These are phyloP conservation scores for Nyctereutes procyonoides DNA, from an alignment of 2,113 vertebrate genomes.

Conservation along the genomic window DNA sequence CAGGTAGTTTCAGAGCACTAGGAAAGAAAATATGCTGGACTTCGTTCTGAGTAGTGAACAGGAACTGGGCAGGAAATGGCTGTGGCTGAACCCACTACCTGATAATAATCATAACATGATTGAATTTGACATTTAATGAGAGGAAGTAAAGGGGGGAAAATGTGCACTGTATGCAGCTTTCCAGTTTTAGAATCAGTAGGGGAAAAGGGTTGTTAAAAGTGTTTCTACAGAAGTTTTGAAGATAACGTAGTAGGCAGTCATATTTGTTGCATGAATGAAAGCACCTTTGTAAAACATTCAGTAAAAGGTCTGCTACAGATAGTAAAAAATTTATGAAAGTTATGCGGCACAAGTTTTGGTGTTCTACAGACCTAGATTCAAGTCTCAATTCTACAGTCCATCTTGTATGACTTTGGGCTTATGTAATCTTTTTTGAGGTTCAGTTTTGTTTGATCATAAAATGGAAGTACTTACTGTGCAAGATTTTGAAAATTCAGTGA, in stretches of 20 bases:
- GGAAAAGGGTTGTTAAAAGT: neutral
- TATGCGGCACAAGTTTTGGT: neutral
- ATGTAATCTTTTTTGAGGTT: conserved; percentile 14
- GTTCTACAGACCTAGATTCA: neutral
- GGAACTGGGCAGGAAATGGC: conserved; percentile 77
- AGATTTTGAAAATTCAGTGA: conserved; percentile 52
- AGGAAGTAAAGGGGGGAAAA: conserved; percentile 63
- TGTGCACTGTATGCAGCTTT: conserved; percentile 49
- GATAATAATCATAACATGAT: conserved; percentile 75
- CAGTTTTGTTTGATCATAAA: conserved; percentile 28
- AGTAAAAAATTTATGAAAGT: neutral
- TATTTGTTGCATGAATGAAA: conserved; percentile 8
- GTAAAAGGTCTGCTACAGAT: neutral
- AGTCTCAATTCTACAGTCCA: neutral
- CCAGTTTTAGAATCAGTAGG: conserved; percentile 54
- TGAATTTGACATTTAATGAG: conserved; percentile 77
- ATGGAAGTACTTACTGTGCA: neutral
- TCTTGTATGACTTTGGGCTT: neutral
- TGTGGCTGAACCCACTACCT: conserved; percentile 73
- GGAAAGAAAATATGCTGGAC: conserved; percentile 51
- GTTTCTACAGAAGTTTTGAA: conserved; percentile 18
- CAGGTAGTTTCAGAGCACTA: conserved; percentile 35
- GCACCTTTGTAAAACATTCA: neutral
- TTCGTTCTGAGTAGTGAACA: conserved; percentile 59
- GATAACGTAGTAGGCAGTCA: neutral